Evolutionary conservation across 1,140 invertebrate genomes (phyloP), one percentile per base, ranked within the genome.

Genomic region (Diabrotica undecimpunctata): DNA sequence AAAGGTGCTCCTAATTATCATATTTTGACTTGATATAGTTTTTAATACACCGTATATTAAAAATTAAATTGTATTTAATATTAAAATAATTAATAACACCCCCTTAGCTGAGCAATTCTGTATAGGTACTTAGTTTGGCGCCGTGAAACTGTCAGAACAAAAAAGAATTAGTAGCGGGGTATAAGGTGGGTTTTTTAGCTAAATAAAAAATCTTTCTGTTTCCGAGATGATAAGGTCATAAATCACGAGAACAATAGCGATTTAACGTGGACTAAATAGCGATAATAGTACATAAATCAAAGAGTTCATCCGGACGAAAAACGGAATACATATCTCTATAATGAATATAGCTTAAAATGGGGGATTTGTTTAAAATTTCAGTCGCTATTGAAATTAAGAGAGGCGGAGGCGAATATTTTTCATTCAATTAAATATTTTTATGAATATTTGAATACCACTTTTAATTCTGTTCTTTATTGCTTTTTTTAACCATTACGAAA

Each of bases 131-230:
- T 25, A 25, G 25, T 25, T 25, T 4, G 4, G 25, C 25, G 4
- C 25, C 25, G 25, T 25, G 25, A 25, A 25, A 25, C 25, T 25
- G 25, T 46, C 41, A n/a, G 41, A 46, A 46, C 41, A n/a, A 46
- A 46, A 46, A 46, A 46, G 41, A 46, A 10, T 46, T 46, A 46
- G n/a, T 46, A 46, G 41, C 8, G 41, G 41, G 41, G 41, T 46
- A 46, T 46, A 46, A 46, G 41, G 8, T n/a, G n/a, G 41, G 8
- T n/a, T 46, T 46, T 46, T 46, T 46, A 8, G n/a, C 41, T n/a
- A 46, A 46, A 46, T 46, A 46, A 46, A 46, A 46, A 46, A 46
- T 46, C 41, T 46, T 46, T 46, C 41, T 46, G 41, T 46, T 46
- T 46, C 41, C 41, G 41, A 46, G 41, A 46, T 46, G 41, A 46